Evolutionary conservation across 2,113 vertebrate genomes (phyloP).

Genomic region (Apistogramma diplotaenia): DNA sequence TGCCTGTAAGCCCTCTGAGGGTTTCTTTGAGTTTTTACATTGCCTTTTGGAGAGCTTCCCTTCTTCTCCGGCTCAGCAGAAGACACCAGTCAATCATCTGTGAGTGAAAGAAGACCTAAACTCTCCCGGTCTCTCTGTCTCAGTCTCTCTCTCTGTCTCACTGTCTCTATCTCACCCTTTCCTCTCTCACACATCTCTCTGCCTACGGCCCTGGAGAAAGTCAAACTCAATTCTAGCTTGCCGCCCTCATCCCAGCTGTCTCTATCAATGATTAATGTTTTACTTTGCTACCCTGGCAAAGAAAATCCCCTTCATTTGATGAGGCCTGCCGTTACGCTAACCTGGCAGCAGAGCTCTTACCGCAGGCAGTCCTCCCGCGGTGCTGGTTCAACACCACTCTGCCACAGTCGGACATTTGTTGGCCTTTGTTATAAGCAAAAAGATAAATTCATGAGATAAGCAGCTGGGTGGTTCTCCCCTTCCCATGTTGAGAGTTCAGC

Average conservation of each 20-base stretch:
- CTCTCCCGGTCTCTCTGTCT: not conserved
- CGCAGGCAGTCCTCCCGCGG: not conserved
- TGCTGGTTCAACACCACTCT: constrained; percentile 20
- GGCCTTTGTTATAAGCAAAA: constrained; percentile 15
- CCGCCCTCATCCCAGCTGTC: constrained; percentile 60
- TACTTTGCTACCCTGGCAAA: constrained; percentile 39
- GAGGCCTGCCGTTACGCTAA: constrained; percentile 26
- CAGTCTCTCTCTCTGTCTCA: not conserved
- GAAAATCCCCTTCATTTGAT: constrained; percentile 49
- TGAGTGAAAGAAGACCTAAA: constrained; percentile 20
- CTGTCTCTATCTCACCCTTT: not conserved
- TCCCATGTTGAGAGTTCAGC: not conserved
- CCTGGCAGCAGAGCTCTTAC: constrained; percentile 19
- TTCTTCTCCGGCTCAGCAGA: constrained; percentile 13
- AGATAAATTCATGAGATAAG: constrained; percentile 16
- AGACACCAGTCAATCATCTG: constrained; percentile 47
- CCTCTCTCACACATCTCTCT: constrained; percentile 25
- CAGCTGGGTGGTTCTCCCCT: not conserved
- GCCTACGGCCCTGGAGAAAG: constrained; percentile 24
- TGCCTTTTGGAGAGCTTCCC: constrained; percentile 14
- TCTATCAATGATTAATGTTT: constrained; percentile 55
- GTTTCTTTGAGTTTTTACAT: constrained; percentile 26
- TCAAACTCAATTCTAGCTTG: constrained; percentile 46
- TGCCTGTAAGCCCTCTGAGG: constrained; percentile 33
- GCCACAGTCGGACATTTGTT: not conserved